These are phyloP conservation scores for Centruroides sculpturatus DNA, from an alignment of 1,140 invertebrate species.

Conservation along the genomic window DNA sequence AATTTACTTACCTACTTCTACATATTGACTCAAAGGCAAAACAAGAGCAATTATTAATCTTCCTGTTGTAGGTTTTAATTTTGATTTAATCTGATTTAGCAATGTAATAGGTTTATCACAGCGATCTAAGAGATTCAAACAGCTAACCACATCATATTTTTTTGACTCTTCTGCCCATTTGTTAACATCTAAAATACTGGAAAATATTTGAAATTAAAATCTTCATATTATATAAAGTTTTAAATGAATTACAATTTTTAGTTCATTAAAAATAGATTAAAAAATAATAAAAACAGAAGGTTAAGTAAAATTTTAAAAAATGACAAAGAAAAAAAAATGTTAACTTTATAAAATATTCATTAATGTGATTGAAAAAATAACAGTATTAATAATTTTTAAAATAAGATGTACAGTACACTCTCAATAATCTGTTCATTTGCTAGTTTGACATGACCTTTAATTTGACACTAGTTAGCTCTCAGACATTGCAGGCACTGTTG, in stretches of 20 bases:
- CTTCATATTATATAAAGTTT: neutral
- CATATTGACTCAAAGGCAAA: slow-evolving; percentile 75
- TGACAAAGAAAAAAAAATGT: neutral
- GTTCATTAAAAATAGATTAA: neutral
- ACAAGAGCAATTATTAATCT: slow-evolving; percentile 65
- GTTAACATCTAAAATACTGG: slow-evolving; percentile 57
- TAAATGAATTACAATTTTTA: neutral
- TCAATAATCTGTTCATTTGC: too few relatives aligned
- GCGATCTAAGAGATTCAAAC: slow-evolving; percentile 78
- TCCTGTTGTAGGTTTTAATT: slow-evolving; percentile 47
- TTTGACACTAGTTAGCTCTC: too few relatives aligned
- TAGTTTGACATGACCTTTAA: too few relatives aligned
- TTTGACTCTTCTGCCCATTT: slow-evolving; percentile 43
- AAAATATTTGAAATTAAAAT: slow-evolving; percentile 21
- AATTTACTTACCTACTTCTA: slow-evolving; percentile 50
- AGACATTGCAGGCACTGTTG: too few relatives aligned
- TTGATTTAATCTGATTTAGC: slow-evolving; percentile 46
- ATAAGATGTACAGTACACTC: too few relatives aligned
- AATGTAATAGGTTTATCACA: slow-evolving; percentile 63
- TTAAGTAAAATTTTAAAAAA: neutral
- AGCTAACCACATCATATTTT: slow-evolving; percentile 63
- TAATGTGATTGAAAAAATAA: too few relatives aligned
- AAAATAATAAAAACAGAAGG: neutral
- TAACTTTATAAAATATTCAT: neutral
- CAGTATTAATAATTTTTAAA: too few relatives aligned